Base-by-base conservation (phyloP, 1,140 invertebrate species). In the Apis cerana region DNA sequence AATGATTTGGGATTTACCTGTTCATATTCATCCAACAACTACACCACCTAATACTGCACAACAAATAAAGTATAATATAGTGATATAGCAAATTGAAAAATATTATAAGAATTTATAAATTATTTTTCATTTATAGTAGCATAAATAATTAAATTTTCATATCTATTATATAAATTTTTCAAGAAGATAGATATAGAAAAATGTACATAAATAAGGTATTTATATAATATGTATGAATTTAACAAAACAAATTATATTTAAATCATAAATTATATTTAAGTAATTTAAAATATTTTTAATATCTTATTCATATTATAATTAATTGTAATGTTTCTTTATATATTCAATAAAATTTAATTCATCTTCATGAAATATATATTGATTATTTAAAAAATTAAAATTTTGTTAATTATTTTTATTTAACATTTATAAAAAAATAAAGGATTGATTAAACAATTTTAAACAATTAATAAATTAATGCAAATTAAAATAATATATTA, bases 1-100 rank as follows among this genome's bases (percentile, higher is more conserved):
- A 15, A 99, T 99, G 98, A 97, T 99, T 4, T 99, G 99, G 99
- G 98, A 99, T 95, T 94, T 99, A 50, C 98, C 98, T 8, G 96
- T 99, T 65, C 97, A 97, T 90, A 96, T 99, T 69, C 98, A 98
- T 94, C 97, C 98, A 0, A 98, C 98, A 5, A 96, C 97, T 84
- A 98, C 98, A 0, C 93, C 93, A 1, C 92, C 92, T 43, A 94
- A 94, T 85, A 92, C 91, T 10, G 90, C 91, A n/a, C 93, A 93
- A 76, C 90, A 92, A 85, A 92, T 90, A 10, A 93, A 93, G 90
- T 93, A 94, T 65, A 93, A 81, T 75, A 92, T 92, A 78, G 72
- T 91, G 74, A 93, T 94, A 89, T 94, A 92, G 52, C 62, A 65
- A 74, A 67, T 54, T 33, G 50, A 70, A 8, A 61, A 76, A 19